phyloP scores from a whole-genome alignment of 2,113 vertebrate species.

The Oceanites oceanicus region DNA sequence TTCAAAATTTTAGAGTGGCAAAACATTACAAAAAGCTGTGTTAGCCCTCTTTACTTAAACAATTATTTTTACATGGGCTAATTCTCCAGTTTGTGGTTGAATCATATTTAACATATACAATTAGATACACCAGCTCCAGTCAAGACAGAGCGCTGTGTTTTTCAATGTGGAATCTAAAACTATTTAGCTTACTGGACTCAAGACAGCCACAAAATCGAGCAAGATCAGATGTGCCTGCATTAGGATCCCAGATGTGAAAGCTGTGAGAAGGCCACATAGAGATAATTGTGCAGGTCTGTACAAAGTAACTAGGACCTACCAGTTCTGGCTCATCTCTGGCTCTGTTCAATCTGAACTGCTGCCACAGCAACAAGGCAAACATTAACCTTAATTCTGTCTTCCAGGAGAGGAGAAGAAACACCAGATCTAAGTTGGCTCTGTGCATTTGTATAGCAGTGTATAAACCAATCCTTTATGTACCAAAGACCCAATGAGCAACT shows the following conservation, averaged over 20 bases:
- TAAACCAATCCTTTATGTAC: background rate
- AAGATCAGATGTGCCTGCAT: background rate
- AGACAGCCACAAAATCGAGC: rapidly evolving
- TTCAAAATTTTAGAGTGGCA: background rate
- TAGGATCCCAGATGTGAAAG: background rate
- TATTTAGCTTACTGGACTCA: background rate
- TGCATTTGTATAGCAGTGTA: background rate
- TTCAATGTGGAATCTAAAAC: background rate
- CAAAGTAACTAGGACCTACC: background rate
- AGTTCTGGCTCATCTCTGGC: background rate
- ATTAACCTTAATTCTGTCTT: background rate
- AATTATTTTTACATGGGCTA: background rate
- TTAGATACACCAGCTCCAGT: background rate
- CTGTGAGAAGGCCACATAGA: background rate
- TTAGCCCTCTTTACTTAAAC: background rate
- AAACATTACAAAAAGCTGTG: background rate
- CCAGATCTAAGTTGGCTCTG: background rate
- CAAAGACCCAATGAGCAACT: background rate
- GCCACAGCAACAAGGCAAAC: background rate
- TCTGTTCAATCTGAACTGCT: background rate
- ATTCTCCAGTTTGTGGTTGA: background rate
- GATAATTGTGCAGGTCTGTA: background rate
- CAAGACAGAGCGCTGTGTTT: background rate
- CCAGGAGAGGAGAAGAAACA: background rate
- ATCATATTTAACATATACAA: background rate